Evolutionary conservation across 2,113 vertebrate species (phyloP).

Genomic region (Eupsittula cactorum): DNA sequence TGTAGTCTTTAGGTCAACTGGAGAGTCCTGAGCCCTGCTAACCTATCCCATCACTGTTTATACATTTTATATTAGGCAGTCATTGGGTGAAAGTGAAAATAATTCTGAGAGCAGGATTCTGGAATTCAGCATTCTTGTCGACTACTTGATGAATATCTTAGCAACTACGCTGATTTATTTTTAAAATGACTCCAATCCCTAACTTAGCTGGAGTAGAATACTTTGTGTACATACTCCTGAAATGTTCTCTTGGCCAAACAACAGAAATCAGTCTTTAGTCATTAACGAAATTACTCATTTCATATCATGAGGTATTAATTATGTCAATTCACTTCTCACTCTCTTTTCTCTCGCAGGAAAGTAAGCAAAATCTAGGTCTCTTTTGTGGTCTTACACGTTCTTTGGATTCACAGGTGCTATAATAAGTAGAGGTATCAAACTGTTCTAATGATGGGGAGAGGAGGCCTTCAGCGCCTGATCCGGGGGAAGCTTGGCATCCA

Average conservation of each 20-base stretch:
- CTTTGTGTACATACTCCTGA: not conserved
- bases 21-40: not conserved
- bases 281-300: not conserved
- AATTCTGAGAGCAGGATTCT: not conserved
- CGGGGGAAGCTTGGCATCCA: too few species aligned
- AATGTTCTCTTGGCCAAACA: not conserved
- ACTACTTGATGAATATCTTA: constrained; percentile 45
- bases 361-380: not conserved
- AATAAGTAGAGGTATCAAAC: not conserved
- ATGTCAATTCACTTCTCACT: not conserved
- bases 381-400: not conserved
- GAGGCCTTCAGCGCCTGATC: too few species aligned
- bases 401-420: not conserved
- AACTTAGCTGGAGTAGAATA: not conserved
- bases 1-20: not conserved
- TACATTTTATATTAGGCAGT: not conserved
- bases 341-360: not conserved
- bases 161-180: constrained; percentile 42
- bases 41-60: not conserved
- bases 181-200: not conserved
- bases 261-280: not conserved
- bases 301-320: not conserved
- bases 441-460: not conserved
- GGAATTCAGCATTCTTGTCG: constrained; percentile 1
- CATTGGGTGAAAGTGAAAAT: constrained; percentile 17